Evolutionary conservation across 2,113 vertebrate genomes (phyloP), one percentile per base, ranked within the genome.

Genomic region (Fregata magnificens): DNA sequence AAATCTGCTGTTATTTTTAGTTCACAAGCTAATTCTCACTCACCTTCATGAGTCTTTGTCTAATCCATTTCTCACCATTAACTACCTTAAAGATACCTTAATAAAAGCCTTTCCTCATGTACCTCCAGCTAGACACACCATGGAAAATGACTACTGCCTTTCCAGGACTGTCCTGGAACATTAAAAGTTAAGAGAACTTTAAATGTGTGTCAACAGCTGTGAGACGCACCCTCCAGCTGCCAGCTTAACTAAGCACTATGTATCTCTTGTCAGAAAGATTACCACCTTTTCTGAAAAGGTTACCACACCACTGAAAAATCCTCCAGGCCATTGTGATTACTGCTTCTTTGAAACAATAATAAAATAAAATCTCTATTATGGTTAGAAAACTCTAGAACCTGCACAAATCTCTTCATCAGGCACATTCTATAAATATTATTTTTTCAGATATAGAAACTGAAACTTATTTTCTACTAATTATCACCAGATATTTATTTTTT

Each of bases 1-100:
- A 95, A 86, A 82, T 77, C 95, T 97, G 59, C 22, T 84, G 56
- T 53, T 97, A 94, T 94, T 95, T 94, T 97, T 95, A 95, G 61
- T 82, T 87, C 77, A 53, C 44, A 58, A 52, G 59, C 59, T 97
- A 95, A 95, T 95, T 95, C 94, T 82, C 84, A 44, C 34, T 95
- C 76, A 95, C 86, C 89, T 95, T 95, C 83, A 76, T 25, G 4
- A 93, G 73, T 65, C 10, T 82, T 82, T 49, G 18, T 28, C 84
- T 95, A 96, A 96, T 95, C 81, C 81, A 88, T 95, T 94, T 92
- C 89, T 90, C 61, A 87, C 32, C 38, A 72, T 85, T 91, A 96
- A 90, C 74, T 78, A 93, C 86, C 47, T 91, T 59, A 82, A 83
- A 81, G 76, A 56, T 44, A 66, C 11, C 28, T 82, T 45, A 66